These are phyloP conservation scores for Himalopsyche phryganea DNA, from an alignment of 1,140 invertebrate genomes.

Conservation along the genomic window DNA sequence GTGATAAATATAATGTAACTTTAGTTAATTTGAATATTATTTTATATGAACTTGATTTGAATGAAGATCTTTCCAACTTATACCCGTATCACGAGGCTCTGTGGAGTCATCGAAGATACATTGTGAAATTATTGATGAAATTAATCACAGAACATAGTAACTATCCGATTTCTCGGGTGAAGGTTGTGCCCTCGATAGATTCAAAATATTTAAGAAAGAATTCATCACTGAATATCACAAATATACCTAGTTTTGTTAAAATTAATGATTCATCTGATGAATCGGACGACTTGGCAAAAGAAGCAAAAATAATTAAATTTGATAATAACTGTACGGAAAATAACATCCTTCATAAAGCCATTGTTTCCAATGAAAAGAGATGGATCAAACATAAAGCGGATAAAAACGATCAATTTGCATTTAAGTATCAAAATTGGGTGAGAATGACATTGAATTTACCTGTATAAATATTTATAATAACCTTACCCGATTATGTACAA, in stretches of 20 bases:
- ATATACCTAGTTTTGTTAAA: slow-evolving; percentile 37
- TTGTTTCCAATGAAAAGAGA: slow-evolving; percentile 43
- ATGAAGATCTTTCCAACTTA: slow-evolving; percentile 16
- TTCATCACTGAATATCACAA: slow-evolving; percentile 13
- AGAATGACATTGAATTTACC: slow-evolving; percentile 45
- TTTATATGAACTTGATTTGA: slow-evolving; percentile 17
- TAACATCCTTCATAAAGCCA: slow-evolving; percentile 42
- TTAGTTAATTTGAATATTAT: background rate
- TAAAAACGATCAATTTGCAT: slow-evolving; percentile 43
- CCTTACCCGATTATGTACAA: too few species aligned
- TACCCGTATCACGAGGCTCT: slow-evolving; percentile 21
- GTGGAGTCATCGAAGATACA: slow-evolving; percentile 25
- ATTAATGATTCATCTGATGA: slow-evolving; percentile 39
- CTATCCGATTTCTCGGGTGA: slow-evolving; percentile 36
- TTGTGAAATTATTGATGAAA: slow-evolving; percentile 11
- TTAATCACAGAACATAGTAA: slow-evolving; percentile 36
- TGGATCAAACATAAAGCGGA: slow-evolving; percentile 41
- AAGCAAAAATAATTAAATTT: slow-evolving; percentile 44
- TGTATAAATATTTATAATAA: slow-evolving; percentile 32
- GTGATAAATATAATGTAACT: background rate
- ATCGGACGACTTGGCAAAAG: slow-evolving; percentile 38
- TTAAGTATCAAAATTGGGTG: slow-evolving; percentile 48
- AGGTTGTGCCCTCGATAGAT: slow-evolving; percentile 8
- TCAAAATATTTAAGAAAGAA: slow-evolving; percentile 1
- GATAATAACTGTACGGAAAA: slow-evolving; percentile 44